Evolutionary conservation across 2,113 vertebrate genomes (phyloP).

Genomic region (Clarias batrachus): DNA sequence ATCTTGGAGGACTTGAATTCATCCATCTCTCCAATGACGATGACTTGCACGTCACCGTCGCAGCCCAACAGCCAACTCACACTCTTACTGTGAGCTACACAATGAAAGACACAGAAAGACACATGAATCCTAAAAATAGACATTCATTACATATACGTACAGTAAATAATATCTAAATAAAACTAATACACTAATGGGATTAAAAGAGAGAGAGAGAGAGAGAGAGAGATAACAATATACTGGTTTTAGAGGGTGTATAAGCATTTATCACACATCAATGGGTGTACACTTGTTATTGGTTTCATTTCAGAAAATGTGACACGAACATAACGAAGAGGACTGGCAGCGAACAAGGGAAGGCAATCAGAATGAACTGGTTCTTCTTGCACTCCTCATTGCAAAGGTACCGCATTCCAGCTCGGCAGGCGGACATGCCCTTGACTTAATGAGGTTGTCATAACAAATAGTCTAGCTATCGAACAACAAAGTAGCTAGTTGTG

Average conservation of each 20-base stretch:
- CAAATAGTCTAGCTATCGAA: constrained; percentile 20
- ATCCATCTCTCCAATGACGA: constrained; percentile 72
- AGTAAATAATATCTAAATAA: no score
- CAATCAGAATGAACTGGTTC: constrained; percentile 66
- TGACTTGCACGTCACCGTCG: constrained; percentile 74
- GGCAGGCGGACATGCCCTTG: constrained; percentile 39
- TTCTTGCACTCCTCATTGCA: constrained; percentile 59
- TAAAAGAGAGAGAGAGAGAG: neutral
- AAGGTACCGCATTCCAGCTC: constrained; percentile 53
- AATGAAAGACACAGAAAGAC: constrained; percentile 26
- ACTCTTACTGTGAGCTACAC: constrained; percentile 68
- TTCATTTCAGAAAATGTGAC: constrained; percentile 33
- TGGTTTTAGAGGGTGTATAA: neutral
- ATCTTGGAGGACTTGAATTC: constrained; percentile 69
- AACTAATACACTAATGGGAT: neutral
- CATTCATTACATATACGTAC: neutral
- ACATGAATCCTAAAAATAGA: neutral
- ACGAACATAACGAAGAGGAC: constrained; percentile 11
- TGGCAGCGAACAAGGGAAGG: constrained; percentile 41
- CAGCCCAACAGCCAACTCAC: constrained; percentile 75
- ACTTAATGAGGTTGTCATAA: constrained; percentile 47
- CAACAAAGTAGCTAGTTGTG: neutral
- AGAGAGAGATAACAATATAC: neutral
- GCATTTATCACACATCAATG: neutral
- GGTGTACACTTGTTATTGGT: neutral